Conservation (phyloP, 1,140 invertebrate genomes). For the Microplitis mediator region DNA sequence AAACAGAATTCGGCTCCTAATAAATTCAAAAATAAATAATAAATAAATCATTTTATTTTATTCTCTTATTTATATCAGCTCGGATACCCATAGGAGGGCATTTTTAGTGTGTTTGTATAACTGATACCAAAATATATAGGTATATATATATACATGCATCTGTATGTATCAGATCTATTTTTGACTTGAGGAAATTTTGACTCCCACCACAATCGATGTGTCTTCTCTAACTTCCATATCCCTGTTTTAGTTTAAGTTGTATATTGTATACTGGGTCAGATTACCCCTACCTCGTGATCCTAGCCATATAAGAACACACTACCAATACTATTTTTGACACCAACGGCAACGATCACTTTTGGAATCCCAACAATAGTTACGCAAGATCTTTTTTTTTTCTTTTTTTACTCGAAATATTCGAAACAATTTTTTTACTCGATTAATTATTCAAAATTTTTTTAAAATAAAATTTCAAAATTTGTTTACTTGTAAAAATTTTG, state of each 20-base stretch:
- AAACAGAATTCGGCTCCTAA: conserved; percentile 84
- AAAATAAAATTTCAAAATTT: too few species aligned
- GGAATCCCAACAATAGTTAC: conserved; percentile 20
- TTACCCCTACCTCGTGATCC: conserved; percentile 45
- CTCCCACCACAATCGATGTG: conserved; percentile 31
- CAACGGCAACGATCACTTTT: conserved; percentile 16
- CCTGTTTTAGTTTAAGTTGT: neutral
- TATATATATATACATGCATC: conserved; percentile 33
- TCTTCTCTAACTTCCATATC: neutral
- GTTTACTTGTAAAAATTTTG: too few species aligned
- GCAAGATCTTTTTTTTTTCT: conserved; percentile 13
- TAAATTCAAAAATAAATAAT: neutral
- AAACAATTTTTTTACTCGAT: neutral
- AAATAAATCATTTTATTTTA: neutral
- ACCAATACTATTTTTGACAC: conserved; percentile 57
- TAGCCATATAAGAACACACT: conserved; percentile 58
- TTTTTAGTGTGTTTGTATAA: too few species aligned
- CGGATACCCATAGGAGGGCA: too few species aligned
- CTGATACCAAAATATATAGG: neutral
- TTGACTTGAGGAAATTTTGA: conserved; percentile 37
- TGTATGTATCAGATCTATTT: conserved; percentile 58
- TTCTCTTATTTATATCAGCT: too few species aligned
- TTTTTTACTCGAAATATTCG: conserved; percentile 5
- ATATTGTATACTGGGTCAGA: conserved; percentile 48
- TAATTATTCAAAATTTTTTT: too few species aligned